Percentiles rank a stretch among this genome's conserved stretches.
phyloP scores from a whole-genome alignment of 2,888 invertebrate species.

The Clitarchus hookeri region DNA sequence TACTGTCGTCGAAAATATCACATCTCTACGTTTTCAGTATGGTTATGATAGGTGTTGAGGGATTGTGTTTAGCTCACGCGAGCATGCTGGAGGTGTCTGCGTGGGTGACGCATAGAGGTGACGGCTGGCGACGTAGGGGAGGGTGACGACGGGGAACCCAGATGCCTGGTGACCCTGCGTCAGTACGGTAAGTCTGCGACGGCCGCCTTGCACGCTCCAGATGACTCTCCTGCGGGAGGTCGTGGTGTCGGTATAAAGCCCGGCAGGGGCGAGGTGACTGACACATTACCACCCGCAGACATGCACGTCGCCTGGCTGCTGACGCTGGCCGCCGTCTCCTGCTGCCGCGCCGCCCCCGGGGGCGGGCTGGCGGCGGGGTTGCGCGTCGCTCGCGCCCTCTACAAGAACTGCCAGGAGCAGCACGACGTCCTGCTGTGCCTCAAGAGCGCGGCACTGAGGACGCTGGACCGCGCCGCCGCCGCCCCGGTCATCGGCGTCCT shows the following conservation, averaged over 20 bases:
- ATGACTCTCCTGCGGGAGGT: background rate
- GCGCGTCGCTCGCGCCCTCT: background rate
- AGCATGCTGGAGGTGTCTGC: no score
- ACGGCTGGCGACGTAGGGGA: background rate
- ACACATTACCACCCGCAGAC: background rate
- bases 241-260: background rate
- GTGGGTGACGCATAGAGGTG: no score
- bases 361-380: background rate
- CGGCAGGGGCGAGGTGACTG: background rate
- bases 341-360: background rate
- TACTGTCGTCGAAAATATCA: no score
- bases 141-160: background rate
- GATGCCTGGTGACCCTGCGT: background rate
- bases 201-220: background rate
- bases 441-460: conserved; percentile 32
- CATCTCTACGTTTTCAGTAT: no score
- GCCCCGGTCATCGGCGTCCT: conserved; percentile 28
- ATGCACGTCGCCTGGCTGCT: background rate
- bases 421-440: conserved; percentile 30
- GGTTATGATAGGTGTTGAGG: no score
- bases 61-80: no score
- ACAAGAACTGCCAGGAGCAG: conserved; percentile 27
- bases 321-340: background rate
- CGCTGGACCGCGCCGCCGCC: conserved; percentile 29
- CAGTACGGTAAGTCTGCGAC: background rate